Evolutionary conservation across 35 echinoderm and acorn worm species (phyloP).

Genomic region (Heliocidaris erythrogramma): DNA sequence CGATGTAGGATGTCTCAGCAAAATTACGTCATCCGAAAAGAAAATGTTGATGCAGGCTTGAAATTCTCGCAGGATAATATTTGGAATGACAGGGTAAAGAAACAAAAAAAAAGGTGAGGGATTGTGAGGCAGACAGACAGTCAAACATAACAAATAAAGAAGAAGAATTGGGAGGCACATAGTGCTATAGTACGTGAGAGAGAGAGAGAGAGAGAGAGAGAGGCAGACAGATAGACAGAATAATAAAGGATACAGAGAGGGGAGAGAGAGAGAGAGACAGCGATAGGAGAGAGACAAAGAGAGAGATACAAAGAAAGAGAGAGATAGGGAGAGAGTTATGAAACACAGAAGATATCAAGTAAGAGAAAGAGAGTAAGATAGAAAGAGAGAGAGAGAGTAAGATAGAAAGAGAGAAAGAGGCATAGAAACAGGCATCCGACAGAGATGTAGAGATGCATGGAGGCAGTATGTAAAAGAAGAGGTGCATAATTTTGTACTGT

Average conservation of each 20-base stretch:
- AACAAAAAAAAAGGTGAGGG: not conserved
- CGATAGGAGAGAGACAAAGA: no score
- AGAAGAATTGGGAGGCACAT: not conserved
- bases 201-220: not conserved
- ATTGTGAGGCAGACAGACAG: not conserved
- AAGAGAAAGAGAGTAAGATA: no score
- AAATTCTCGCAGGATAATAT: not conserved
- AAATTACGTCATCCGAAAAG: not conserved
- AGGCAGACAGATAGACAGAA: not conserved
- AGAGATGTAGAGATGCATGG: no score
- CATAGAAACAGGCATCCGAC: no score
- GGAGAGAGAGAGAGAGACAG: not conserved
- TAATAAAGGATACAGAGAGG: not conserved
- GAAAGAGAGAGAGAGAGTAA: no score
- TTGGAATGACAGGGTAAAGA: not conserved
- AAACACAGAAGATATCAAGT: no score
- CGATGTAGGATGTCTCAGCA: not conserved
- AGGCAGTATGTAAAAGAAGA: no score
- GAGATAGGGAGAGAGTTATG: no score
- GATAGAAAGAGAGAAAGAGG: no score
- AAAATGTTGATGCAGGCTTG: slow-evolving; percentile 9
- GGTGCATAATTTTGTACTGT: no score
- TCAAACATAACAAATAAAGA: not conserved
- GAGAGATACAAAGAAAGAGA: no score
- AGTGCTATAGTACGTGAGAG: no score